Conservation (phyloP, 2,797 vertebrate genomes). For the Scyliorhinus canicula region DNA sequence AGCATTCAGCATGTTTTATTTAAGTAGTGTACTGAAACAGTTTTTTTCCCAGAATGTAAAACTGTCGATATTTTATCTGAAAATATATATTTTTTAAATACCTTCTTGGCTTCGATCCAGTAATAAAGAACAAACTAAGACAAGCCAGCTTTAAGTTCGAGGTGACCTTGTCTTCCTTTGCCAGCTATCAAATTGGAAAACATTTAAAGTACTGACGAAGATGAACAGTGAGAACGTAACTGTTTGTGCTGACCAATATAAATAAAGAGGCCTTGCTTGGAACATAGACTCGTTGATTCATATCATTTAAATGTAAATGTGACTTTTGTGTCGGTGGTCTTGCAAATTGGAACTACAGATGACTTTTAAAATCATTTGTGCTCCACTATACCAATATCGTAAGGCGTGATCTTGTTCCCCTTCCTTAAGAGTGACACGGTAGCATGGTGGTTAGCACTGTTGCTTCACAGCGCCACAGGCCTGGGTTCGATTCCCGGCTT, state of each 20-base stretch:
- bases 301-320: slow-evolving; percentile 23
- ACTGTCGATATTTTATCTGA: slow-evolving; percentile 14
- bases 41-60: slow-evolving; percentile 12
- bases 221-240: neutral
- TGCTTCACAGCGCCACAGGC: too few species aligned
- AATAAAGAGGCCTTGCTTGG: neutral
- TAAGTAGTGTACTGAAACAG: neutral
- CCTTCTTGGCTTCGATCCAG: neutral
- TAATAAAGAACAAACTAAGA: neutral
- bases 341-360: neutral
- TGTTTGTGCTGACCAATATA: neutral
- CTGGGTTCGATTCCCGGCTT: too few species aligned
- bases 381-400: neutral
- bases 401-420: neutral
- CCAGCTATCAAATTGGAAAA: neutral
- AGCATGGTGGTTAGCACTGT: too few species aligned
- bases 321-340: neutral
- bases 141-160: neutral
- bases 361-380: neutral
- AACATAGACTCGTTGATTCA: neutral
- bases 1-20: slow-evolving; percentile 27
- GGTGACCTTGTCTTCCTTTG: neutral
- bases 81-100: neutral
- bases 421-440: too few species aligned
- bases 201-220: slow-evolving; percentile 17